These are phyloP conservation scores for Masticophis lateralis DNA, from an alignment of 2,797 vertebrate genomes.

Conservation along the genomic window DNA sequence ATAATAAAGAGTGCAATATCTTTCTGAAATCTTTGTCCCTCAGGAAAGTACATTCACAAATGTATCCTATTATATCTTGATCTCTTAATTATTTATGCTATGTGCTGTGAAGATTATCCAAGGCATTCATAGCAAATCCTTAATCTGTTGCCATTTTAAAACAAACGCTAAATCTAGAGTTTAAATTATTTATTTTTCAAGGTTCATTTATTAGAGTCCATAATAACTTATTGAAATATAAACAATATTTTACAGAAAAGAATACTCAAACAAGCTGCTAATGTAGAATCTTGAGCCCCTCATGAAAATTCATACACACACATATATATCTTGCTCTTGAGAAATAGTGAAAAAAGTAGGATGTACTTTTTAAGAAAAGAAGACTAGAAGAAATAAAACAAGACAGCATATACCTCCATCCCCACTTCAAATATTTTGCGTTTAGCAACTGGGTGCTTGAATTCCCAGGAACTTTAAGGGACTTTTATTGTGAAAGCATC, in stretches of 20 bases:
- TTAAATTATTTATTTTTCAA: neutral
- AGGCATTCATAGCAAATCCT: accelerated
- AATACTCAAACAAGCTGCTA: neutral
- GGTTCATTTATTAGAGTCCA: neutral
- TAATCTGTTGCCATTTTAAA: neutral
- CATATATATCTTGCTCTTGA: neutral
- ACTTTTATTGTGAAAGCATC: constrained; percentile 84
- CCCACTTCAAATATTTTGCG: constrained; percentile 13
- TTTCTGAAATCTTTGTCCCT: accelerated
- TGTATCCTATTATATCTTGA: neutral
- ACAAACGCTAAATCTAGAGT: neutral
- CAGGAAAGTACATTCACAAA: neutral
- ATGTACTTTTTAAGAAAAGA: neutral
- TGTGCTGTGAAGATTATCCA: accelerated
- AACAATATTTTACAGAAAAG: neutral
- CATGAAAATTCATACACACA: neutral
- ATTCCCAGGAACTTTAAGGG: constrained; percentile 36
- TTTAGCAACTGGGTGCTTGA: neutral
- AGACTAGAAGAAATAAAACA: neutral
- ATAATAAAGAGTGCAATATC: neutral
- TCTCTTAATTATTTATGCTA: neutral
- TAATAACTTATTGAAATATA: neutral
- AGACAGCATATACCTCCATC: neutral
- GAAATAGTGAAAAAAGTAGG: accelerated
- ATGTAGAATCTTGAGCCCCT: neutral